Conservation (phyloP, 30 jellyfish, hydroid and myxozoan genomes). For the Aurelia sp. region DNA sequence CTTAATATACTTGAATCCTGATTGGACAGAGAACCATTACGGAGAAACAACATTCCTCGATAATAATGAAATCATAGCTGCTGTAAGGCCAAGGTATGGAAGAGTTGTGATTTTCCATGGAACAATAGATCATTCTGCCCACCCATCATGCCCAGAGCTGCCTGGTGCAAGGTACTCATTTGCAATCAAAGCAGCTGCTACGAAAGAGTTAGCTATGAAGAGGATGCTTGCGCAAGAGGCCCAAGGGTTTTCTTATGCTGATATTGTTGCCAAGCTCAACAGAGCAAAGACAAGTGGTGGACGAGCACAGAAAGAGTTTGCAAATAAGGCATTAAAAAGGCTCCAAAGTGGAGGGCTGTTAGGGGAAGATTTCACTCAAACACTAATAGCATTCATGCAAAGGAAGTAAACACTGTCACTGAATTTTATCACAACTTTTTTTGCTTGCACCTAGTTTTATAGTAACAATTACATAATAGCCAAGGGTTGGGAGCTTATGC, state of each 20-base stretch:
- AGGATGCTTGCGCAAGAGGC: slow-evolving; percentile 28
- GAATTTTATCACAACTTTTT: too few species aligned
- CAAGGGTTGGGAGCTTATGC: too few species aligned
- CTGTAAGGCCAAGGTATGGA: slow-evolving; percentile 69
- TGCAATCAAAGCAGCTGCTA: slow-evolving; percentile 69
- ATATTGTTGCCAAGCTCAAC: neutral
- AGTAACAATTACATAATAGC: too few species aligned
- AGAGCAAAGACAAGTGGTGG: slow-evolving; percentile 11
- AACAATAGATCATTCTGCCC: slow-evolving; percentile 71
- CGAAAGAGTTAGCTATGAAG: slow-evolving; percentile 16
- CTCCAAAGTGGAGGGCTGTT: slow-evolving; percentile 15
- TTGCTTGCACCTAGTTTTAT: too few species aligned
- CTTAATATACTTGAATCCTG: slow-evolving; percentile 45
- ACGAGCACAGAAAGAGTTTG: slow-evolving; percentile 15
- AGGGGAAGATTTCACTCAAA: neutral
- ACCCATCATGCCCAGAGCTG: slow-evolving; percentile 54
- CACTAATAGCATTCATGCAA: neutral
- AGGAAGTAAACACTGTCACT: too few species aligned
- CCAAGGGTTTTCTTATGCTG: neutral
- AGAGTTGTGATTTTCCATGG: slow-evolving; percentile 73
- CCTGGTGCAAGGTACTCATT: slow-evolving; percentile 75
- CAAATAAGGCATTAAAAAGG: neutral
- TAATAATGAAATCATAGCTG: slow-evolving; percentile 40
- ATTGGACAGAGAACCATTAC: slow-evolving; percentile 53
- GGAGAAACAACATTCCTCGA: slow-evolving; percentile 69